These are phyloP conservation scores for Varanus salvator DNA, from an alignment of 2,113 vertebrate species.

Conservation along the genomic window DNA sequence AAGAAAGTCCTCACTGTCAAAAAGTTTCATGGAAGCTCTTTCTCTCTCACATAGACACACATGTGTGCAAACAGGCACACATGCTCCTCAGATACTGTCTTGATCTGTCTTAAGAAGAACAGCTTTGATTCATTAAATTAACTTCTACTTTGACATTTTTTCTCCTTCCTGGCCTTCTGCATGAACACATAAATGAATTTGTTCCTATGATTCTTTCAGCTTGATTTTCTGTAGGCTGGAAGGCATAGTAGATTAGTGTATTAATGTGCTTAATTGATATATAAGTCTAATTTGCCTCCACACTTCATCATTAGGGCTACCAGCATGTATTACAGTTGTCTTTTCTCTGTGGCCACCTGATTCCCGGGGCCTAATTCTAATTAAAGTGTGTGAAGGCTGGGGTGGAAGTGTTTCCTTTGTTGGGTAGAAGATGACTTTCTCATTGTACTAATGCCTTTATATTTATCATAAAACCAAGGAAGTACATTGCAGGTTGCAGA, in stretches of 20 bases:
- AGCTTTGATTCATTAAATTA: not conserved
- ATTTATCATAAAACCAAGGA: not conserved
- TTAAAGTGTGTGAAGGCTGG: conserved; percentile 52
- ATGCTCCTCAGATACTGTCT: not conserved
- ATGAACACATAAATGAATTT: conserved; percentile 40
- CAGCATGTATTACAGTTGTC: conserved; percentile 48
- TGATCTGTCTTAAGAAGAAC: conserved; percentile 9
- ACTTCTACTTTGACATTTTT: not conserved
- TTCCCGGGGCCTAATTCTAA: conserved; percentile 63
- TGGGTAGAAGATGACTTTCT: not conserved
- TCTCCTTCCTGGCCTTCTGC: conserved; percentile 30
- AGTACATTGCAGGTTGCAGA: not conserved
- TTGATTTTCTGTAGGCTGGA: conserved; percentile 46
- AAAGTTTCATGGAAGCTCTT: too few species aligned
- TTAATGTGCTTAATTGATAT: conserved; percentile 64
- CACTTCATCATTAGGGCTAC: conserved; percentile 53
- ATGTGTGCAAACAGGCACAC: not conserved
- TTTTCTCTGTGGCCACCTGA: conserved; percentile 39
- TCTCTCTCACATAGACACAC: not conserved
- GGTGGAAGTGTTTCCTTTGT: not conserved
- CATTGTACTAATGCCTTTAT: not conserved
- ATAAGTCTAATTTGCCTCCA: conserved; percentile 59
- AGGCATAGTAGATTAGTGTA: conserved; percentile 41
- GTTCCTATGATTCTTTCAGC: conserved; percentile 30
- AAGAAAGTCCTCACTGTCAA: not conserved